Conservation (phyloP, 1,140 invertebrate genomes). For the Orchesella cincta region DNA sequence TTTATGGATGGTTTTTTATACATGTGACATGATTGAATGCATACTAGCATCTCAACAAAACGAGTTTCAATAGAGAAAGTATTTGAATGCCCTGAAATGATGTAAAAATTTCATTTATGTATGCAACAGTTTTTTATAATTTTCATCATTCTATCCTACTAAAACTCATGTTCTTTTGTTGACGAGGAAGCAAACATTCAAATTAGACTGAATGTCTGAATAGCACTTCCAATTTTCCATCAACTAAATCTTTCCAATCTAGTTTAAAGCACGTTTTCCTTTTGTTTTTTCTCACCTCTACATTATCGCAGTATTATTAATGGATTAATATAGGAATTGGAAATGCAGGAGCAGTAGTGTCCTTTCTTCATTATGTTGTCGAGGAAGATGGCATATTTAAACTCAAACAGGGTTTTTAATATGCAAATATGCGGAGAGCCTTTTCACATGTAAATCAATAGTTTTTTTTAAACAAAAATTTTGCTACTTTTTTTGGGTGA, state of each 20-base stretch:
- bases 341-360: neutral
- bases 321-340: constrained; percentile 27
- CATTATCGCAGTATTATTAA: constrained; percentile 17
- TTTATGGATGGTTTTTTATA: too few species aligned
- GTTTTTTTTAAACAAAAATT: constrained; percentile 40
- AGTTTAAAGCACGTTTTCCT: constrained; percentile 6
- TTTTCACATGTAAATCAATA: constrained; percentile 34
- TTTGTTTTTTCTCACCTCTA: constrained; percentile 11
- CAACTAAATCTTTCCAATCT: neutral
- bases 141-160: too few species aligned
- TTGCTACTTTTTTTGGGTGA: constrained; percentile 31
- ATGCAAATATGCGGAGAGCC: constrained; percentile 41
- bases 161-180: too few species aligned
- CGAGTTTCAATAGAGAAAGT: too few species aligned
- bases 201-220: neutral
- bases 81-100: too few species aligned
- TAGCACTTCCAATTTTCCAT: neutral
- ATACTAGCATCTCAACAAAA: too few species aligned
- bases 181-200: too few species aligned
- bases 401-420: constrained; percentile 16
- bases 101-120: too few species aligned
- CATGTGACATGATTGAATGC: too few species aligned
- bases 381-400: neutral
- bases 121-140: too few species aligned
- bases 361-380: neutral